Evolutionary conservation across 2,113 vertebrate species (phyloP).

Genomic region (Galbula dea): DNA sequence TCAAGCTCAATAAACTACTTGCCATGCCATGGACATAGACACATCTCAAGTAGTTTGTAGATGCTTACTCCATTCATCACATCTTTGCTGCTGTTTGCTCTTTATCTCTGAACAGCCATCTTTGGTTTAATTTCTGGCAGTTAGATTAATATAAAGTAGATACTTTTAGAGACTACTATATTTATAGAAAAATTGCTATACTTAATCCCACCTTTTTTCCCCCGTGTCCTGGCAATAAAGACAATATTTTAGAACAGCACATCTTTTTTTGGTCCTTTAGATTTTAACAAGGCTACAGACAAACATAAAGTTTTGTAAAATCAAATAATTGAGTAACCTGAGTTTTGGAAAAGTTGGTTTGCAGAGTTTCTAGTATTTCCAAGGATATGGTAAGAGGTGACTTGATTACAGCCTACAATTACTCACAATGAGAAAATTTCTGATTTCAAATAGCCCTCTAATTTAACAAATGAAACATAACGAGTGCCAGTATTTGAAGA

Average conservation of each 20-base stretch:
- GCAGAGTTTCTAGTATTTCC: background rate
- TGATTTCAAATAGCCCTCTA: conserved; percentile 59
- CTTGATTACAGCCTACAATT: conserved; percentile 40
- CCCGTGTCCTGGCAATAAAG: background rate
- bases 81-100: background rate
- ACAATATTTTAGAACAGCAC: background rate
- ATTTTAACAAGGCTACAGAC: background rate
- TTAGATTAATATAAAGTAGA: background rate
- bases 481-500: conserved; percentile 29
- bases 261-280: background rate
- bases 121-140: background rate
- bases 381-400: background rate
- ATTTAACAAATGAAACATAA: conserved; percentile 58
- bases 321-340: background rate
- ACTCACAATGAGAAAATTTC: conserved; percentile 31
- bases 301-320: background rate
- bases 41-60: background rate
- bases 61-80: background rate
- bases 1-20: background rate
- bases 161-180: background rate
- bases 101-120: background rate
- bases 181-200: background rate
- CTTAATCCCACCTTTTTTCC: accelerated
- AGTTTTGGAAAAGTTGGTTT: background rate
- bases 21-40: background rate